These are phyloP conservation scores for Zygaena filipendulae DNA, from an alignment of 2,888 invertebrate species.

Conservation along the genomic window DNA sequence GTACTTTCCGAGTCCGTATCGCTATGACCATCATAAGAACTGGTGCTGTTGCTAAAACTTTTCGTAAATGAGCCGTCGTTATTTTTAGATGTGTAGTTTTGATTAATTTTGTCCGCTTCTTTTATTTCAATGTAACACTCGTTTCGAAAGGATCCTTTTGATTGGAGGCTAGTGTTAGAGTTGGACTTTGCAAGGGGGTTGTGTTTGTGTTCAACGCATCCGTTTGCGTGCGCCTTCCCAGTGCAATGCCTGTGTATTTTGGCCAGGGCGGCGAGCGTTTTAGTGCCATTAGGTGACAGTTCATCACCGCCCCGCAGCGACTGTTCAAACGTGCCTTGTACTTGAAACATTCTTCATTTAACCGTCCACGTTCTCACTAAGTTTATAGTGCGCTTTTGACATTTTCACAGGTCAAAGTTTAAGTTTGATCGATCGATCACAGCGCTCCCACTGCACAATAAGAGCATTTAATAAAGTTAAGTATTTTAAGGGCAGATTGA, in stretches of 20 bases:
- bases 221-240: slow-evolving; percentile 81
- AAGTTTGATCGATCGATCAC: slow-evolving; percentile 34
- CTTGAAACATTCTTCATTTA: slow-evolving; percentile 62
- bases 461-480: slow-evolving; percentile 36
- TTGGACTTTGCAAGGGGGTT: slow-evolving; percentile 55
- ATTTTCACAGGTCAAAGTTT: slow-evolving; percentile 45
- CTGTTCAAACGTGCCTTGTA: slow-evolving; percentile 69
- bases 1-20: slow-evolving; percentile 73
- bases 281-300: slow-evolving; percentile 52
- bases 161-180: slow-evolving; percentile 54
- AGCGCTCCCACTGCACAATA: slow-evolving; percentile 44
- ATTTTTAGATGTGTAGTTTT: slow-evolving; percentile 27
- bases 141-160: slow-evolving; percentile 46
- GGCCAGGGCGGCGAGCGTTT: slow-evolving; percentile 61
- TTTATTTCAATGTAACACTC: slow-evolving; percentile 57
- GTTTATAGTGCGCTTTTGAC: no score
- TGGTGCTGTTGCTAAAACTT: slow-evolving; percentile 70
- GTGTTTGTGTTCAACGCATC: slow-evolving; percentile 67
- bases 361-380: no score
- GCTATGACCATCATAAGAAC: slow-evolving; percentile 74
- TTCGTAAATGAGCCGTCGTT: slow-evolving; percentile 45
- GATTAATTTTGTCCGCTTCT: slow-evolving; percentile 38
- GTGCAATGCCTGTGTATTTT: slow-evolving; percentile 79
- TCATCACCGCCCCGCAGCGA: slow-evolving; percentile 66
- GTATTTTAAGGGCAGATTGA: slow-evolving; percentile 40